Percentiles rank a stretch among this genome's conserved stretches.
Conservation (phyloP, 1,140 invertebrate species). For the Aporrectodea caliginosa region DNA sequence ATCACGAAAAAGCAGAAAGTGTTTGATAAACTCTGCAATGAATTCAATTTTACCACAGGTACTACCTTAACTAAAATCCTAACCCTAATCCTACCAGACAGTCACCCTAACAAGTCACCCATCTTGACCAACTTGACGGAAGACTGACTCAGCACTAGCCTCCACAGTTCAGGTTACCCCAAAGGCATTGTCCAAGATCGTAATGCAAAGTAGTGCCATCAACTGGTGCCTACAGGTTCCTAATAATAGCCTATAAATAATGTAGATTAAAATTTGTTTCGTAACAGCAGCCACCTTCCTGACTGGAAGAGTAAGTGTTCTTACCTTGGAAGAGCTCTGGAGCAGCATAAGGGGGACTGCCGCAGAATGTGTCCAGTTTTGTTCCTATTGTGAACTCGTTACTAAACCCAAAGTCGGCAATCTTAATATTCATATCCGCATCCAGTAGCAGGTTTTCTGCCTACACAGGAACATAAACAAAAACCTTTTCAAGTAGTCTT, state of each 20-base stretch:
- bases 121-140: background rate
- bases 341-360: conserved; percentile 96
- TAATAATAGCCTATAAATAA: too few relatives aligned
- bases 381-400: conserved; percentile 98
- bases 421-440: conserved; percentile 99
- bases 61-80: background rate
- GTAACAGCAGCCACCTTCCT: background rate
- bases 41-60: background rate
- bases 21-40: background rate
- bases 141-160: background rate
- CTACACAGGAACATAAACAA: conserved; percentile 59
- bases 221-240: too few relatives aligned
- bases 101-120: conserved; percentile 54
- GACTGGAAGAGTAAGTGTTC: conserved; percentile 18
- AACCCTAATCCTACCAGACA: background rate
- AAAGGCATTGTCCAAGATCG: too few relatives aligned
- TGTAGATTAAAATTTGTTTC: background rate
- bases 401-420: conserved; percentile 99
- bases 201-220: too few relatives aligned
- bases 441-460: conserved; percentile 98
- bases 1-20: background rate
- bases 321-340: conserved; percentile 97
- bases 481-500: background rate
- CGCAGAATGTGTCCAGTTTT: conserved; percentile 98
- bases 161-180: background rate